Conservation (phyloP, 2,113 vertebrate species). For the Grallaria varia region DNA sequence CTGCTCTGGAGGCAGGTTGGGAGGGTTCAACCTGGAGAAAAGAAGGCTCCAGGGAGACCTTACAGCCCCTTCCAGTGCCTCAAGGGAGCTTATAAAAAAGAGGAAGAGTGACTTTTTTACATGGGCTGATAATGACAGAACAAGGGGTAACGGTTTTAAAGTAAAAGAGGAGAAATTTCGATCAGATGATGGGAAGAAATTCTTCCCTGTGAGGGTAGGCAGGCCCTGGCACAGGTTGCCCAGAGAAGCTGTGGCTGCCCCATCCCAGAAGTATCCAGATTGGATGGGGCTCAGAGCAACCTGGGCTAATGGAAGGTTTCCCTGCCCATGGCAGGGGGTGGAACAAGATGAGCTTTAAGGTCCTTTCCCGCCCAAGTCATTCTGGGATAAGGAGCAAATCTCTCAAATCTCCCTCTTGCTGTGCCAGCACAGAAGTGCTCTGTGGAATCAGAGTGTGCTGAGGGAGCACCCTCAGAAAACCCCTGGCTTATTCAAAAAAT, state of each 20-base stretch:
- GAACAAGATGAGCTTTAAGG: not conserved
- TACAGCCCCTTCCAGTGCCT: not conserved
- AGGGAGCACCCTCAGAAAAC: not conserved
- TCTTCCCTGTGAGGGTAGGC: accelerated
- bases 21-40: not conserved
- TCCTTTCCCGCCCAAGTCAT: not conserved
- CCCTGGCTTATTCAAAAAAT: not conserved
- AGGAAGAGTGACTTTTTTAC: not conserved
- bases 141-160: not conserved
- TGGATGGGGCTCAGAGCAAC: accelerated
- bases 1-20: not conserved
- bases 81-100: not conserved
- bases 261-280: not conserved
- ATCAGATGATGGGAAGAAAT: not conserved
- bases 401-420: not conserved
- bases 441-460: not conserved
- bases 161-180: not conserved
- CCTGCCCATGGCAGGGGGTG: not conserved
- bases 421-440: not conserved
- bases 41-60: not conserved
- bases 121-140: not conserved
- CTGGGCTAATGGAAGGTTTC: not conserved
- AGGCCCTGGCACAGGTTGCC: not conserved
- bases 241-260: not conserved
- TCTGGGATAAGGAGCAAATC: not conserved